These are phyloP conservation scores for Stegana nigrithorax DNA, from an alignment of 2,888 invertebrate genomes.

Conservation along the genomic window DNA sequence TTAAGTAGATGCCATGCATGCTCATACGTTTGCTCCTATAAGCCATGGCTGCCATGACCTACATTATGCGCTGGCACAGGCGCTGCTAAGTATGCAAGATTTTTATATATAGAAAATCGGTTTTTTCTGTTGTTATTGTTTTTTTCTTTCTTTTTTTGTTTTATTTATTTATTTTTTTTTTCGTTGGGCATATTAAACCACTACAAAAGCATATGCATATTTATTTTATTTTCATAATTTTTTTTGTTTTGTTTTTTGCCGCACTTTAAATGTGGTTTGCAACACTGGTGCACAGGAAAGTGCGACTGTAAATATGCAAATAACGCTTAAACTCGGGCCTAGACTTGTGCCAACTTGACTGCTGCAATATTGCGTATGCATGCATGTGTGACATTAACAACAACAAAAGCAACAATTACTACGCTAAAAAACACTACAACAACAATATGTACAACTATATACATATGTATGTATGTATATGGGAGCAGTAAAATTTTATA, in stretches of 20 bases:
- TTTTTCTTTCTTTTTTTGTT: no score
- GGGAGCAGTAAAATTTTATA: constrained; percentile 32
- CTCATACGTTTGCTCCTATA: background rate
- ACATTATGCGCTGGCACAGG: background rate
- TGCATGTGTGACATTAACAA: no score
- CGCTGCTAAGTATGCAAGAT: background rate
- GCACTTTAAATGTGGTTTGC: constrained; percentile 8
- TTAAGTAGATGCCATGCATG: background rate
- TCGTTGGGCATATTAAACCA: no score
- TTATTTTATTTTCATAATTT: constrained; percentile 8
- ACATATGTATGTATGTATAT: constrained; percentile 7
- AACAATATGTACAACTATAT: background rate
- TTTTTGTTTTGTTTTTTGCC: background rate
- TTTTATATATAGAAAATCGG: no score
- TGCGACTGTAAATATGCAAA: constrained; percentile 15
- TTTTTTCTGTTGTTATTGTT: background rate
- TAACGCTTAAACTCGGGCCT: background rate
- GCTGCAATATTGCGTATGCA: constrained; percentile 7
- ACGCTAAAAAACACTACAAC: no score
- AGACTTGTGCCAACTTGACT: constrained; percentile 12
- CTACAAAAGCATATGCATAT: no score
- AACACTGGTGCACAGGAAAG: background rate
- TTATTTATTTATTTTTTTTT: no score
- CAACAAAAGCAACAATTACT: background rate
- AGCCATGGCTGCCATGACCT: constrained; percentile 5